These are phyloP conservation scores for Rhynchonycteris naso DNA, from an alignment of 2,797 vertebrate genomes.

Conservation along the genomic window DNA sequence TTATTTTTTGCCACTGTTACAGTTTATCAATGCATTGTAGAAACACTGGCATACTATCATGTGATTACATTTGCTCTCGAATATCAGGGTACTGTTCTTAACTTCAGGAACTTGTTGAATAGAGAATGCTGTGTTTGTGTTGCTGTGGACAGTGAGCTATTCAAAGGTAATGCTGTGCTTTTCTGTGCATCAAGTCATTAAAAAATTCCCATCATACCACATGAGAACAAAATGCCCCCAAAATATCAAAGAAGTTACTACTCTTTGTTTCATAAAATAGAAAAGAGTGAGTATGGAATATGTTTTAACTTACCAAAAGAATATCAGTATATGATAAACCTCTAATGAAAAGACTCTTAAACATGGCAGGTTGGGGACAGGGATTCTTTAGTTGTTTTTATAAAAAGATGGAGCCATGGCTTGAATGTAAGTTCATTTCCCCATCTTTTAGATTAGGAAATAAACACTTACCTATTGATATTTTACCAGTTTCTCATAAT, in stretches of 20 bases:
- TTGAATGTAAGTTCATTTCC: conserved; percentile 13
- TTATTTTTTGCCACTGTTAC: not conserved
- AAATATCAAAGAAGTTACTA: not conserved
- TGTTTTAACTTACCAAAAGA: not conserved
- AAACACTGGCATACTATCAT: not conserved
- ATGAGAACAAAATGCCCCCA: not conserved
- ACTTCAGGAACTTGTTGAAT: not conserved
- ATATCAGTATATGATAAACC: not conserved
- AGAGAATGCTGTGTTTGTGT: not conserved
- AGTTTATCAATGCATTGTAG: not conserved
- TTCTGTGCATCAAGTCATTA: not conserved
- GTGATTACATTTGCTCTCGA: not conserved
- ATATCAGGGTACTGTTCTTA: not conserved
- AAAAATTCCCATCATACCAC: not conserved
- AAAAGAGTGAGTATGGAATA: not conserved
- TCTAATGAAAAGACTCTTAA: not conserved
- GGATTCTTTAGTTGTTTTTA: not conserved
- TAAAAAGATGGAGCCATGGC: not conserved
- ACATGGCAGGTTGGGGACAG: rapidly evolving
- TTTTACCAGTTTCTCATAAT: not conserved
- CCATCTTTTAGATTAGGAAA: not conserved
- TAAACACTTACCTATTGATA: not conserved
- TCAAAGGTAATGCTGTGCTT: not conserved
- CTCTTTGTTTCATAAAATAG: not conserved
- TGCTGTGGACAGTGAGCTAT: not conserved